Percentiles rank a stretch among this genome's conserved stretches.
These are phyloP conservation scores for Calypte anna DNA, from an alignment of 2,113 vertebrate genomes.

Conservation along the genomic window DNA sequence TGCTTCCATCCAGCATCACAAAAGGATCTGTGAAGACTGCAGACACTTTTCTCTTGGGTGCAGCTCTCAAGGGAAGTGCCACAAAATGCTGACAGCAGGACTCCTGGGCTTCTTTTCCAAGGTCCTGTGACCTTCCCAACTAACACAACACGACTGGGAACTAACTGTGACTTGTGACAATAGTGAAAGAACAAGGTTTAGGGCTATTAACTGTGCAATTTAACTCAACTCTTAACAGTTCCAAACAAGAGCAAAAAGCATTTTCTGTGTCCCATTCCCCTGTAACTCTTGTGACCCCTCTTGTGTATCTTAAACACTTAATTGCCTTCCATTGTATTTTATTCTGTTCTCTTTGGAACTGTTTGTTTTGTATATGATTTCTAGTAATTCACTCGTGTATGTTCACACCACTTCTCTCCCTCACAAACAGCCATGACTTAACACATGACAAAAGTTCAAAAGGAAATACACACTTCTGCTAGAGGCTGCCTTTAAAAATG, in stretches of 20 bases:
- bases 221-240: slow-evolving; percentile 47
- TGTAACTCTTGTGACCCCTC: neutral
- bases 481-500: slow-evolving; percentile 70
- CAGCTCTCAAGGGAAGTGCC: neutral
- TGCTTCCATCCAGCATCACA: slow-evolving; percentile 8
- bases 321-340: slow-evolving; percentile 50
- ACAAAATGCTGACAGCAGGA: neutral
- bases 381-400: slow-evolving; percentile 15
- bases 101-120: neutral
- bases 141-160: neutral
- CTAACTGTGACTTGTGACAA: neutral
- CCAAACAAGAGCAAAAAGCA: neutral
- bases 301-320: slow-evolving; percentile 43
- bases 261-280: neutral
- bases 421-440: slow-evolving; percentile 36
- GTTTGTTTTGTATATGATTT: slow-evolving; percentile 52
- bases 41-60: neutral
- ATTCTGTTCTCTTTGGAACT: slow-evolving; percentile 28
- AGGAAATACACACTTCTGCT: slow-evolving; percentile 46
- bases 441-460: slow-evolving; percentile 10
- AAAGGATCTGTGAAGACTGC: neutral
- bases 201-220: slow-evolving; percentile 68
- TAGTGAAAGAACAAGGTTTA: slow-evolving; percentile 50
- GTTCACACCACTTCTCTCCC: slow-evolving; percentile 44
- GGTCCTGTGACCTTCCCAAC: slow-evolving; percentile 40